Evolutionary conservation across 2,797 vertebrate genomes (phyloP), one percentile per base, ranked within the genome.

Genomic region (Hipposideros larvatus): DNA sequence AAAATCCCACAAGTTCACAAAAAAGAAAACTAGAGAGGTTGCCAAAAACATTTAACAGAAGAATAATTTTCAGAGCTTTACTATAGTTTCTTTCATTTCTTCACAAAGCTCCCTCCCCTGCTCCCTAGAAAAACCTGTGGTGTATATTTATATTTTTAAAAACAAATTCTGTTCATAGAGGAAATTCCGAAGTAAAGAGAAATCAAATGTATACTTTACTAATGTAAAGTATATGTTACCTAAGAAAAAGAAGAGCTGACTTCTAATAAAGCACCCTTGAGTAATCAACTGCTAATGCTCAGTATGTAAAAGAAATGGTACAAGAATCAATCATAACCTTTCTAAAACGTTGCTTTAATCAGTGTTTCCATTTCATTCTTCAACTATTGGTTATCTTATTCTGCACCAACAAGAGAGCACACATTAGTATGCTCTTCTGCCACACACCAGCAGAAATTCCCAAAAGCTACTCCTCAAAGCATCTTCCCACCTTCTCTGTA

Each of bases 111-210:
- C 13, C 24, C n/a, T 9, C 21, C 65, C 15, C 5, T 70, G 61
- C 16, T 93, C 73, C 55, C 51, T 68, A 86, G 90, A 91, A 93
- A 86, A 74, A 89, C 22, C 70, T 84, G 22, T 74, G 15, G 21
- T 82, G 34, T 21, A 57, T 48, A 51, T 21, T 16, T 21, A 19
- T 41, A 80, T 75, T 83, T 63, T 70, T 53, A 34, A 80, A 79
- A 87, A 96, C 14, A n/a, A 92, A 71, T 95, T 96, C 59, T 95
- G 43, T 43, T 94, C 74, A 93, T 1, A 89, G 43, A 93, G 34
- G 1, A 80, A 95, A 88, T 78, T 93, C 26, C 41, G 4, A 96
- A 82, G 43, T 78, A 75, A 79, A 93, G 21, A 92, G 37, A 93
- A 94, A 82, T 89, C 51, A 79, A 87, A 84, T 75, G 37, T 37